These are phyloP conservation scores for Lasioglossum lativentre DNA, from an alignment of 2,888 invertebrate genomes.

Conservation along the genomic window DNA sequence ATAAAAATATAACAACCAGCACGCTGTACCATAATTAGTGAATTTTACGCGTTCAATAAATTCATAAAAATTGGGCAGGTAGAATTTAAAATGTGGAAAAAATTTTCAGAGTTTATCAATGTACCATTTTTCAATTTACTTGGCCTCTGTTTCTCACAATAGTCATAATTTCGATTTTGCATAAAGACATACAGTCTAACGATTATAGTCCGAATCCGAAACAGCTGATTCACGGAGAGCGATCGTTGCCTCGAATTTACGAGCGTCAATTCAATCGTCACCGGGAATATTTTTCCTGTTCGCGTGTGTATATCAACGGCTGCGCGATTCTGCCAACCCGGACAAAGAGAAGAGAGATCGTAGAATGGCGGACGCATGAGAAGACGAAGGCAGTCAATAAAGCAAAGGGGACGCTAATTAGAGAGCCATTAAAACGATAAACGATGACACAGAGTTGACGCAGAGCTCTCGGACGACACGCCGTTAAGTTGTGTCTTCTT, in stretches of 20 bases:
- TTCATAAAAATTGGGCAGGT: too few species aligned
- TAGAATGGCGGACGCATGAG: conserved; percentile 7
- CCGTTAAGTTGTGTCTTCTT: conserved; percentile 83
- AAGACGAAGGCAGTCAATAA: conserved; percentile 70
- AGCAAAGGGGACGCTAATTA: conserved; percentile 81
- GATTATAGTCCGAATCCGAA: not conserved
- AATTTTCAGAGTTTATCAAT: too few species aligned
- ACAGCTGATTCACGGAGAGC: not conserved
- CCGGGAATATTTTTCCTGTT: not conserved
- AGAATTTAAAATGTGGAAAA: too few species aligned
- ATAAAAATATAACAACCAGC: too few species aligned
- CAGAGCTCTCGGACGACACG: conserved; percentile 76
- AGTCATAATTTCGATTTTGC: not conserved
- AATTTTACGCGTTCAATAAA: too few species aligned
- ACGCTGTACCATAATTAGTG: too few species aligned
- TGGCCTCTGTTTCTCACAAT: too few species aligned
- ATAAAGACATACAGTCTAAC: not conserved
- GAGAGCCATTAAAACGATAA: conserved; percentile 82
- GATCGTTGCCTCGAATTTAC: not conserved
- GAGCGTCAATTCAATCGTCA: conserved; percentile 4
- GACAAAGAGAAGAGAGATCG: not conserved
- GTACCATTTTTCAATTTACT: too few species aligned
- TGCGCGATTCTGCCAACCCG: not conserved
- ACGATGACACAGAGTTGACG: conserved; percentile 82
- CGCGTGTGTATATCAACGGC: conserved; percentile 7